Percentiles rank a stretch among this genome's conserved stretches.
Conservation (phyloP, 1,140 invertebrate species). For the Drosophila gunungcola region DNA sequence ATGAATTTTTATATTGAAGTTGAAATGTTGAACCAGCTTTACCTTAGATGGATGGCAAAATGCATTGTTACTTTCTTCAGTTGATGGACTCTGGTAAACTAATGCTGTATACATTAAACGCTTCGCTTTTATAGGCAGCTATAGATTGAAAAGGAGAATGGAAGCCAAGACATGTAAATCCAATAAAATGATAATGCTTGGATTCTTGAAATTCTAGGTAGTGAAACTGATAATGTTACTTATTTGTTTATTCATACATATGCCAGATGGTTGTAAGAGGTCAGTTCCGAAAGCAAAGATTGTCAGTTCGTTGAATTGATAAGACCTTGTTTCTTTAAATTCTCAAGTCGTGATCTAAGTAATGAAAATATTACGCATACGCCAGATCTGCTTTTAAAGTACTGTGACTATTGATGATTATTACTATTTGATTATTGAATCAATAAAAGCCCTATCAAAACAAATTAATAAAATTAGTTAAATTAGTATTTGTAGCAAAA, state of each 20-base stretch:
- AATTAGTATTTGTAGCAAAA: too few relatives aligned
- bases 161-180: background rate
- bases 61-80: background rate
- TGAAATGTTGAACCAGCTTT: background rate
- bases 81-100: background rate
- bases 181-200: background rate
- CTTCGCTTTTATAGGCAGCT: background rate
- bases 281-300: background rate
- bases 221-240: background rate
- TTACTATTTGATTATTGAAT: too few relatives aligned
- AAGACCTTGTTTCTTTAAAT: background rate
- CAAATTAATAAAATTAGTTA: too few relatives aligned
- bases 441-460: too few relatives aligned
- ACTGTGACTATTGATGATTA: too few relatives aligned
- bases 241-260: background rate
- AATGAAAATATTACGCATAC: too few relatives aligned
- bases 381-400: too few relatives aligned
- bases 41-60: background rate
- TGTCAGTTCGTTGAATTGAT: background rate
- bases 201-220: background rate
- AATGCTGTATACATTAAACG: background rate
- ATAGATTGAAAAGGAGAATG: too few relatives aligned
- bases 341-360: too few relatives aligned
- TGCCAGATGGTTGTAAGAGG: background rate
- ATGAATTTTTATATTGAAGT: background rate